Evolutionary conservation across 2,113 vertebrate species (phyloP), one percentile per base, ranked within the genome.

Genomic region (Ellobius talpinus): DNA sequence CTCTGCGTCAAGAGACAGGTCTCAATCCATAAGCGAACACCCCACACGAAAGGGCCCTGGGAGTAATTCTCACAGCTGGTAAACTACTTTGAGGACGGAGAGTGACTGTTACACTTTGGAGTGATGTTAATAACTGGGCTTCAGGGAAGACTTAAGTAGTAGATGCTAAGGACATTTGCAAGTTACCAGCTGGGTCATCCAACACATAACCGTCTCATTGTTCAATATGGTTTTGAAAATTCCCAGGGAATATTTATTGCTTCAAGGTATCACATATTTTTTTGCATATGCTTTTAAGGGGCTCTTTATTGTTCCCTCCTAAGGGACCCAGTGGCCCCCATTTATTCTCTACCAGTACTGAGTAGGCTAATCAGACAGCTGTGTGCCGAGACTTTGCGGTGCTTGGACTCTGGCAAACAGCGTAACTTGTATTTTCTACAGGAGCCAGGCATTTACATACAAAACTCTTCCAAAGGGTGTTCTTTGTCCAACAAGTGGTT

Each of bases 241-340:
- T 87, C 95, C 91, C 55, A 24, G 92, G 70, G 81, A 96, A 45
- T 86, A 39, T 4, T 73, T 87, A 85, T 39, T 93, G 65, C 65
- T 87, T 66, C 39, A 52, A 10, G 81, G 33, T 84, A 50, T 85
- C 55, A 47, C 65, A 50, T 19, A 7, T 63, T 36, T 66, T 77
- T 81, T 95, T 84, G 72, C n/a, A 91, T 63, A 77, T 79, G 1
- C 24, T 95, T 96, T 93, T 88, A 79, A 87, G 79, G 45, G 58
- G 81, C 66, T 70, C 45, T 36, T 3, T 76, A 2, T 39, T 89
- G 24, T 36, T 87, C 21, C 31, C 8, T 87, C 87, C 39, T 63
- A 12, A 16, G 19, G 61, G 6, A 47, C 33, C 39, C 26, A 23
- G 11, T n/a, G 47, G 90, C 70, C 68, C 50, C 21, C 17, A 29